Evolutionary conservation across 2,888 invertebrate species (phyloP).

Genomic region (Podotricha telesiphe): DNA sequence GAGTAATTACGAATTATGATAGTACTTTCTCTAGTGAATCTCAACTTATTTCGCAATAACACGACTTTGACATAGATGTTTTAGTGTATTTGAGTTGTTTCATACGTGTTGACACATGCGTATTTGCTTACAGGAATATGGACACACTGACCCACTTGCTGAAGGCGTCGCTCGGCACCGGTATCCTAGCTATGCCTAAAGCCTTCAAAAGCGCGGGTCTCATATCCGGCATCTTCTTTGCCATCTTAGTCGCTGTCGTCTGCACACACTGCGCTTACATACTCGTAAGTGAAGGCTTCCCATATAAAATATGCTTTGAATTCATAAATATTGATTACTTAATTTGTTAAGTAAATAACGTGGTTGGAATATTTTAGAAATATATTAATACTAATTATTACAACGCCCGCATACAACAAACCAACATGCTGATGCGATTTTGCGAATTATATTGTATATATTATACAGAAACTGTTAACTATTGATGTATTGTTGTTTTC

Average conservation of each 20-base stretch:
- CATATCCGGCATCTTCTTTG: slow-evolving; percentile 91
- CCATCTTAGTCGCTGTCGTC: slow-evolving; percentile 92
- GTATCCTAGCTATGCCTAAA: slow-evolving; percentile 96
- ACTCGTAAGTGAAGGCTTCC: slow-evolving; percentile 76
- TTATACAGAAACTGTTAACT: neutral
- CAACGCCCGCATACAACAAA: neutral
- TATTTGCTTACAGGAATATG: slow-evolving; percentile 87
- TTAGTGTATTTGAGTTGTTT: neutral
- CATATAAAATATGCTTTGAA: slow-evolving; percentile 1
- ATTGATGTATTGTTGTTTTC: neutral
- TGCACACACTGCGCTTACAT: slow-evolving; percentile 98
- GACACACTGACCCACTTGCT: slow-evolving; percentile 96
- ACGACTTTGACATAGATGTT: no score
- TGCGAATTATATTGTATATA: slow-evolving; percentile 1
- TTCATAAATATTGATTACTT: slow-evolving; percentile 14
- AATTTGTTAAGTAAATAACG: slow-evolving; percentile 3
- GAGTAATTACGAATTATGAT: neutral
- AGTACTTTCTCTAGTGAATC: neutral
- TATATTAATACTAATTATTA: neutral
- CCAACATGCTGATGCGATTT: slow-evolving; percentile 4
- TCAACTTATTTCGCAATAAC: neutral
- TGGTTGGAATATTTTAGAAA: neutral
- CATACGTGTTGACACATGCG: neutral
- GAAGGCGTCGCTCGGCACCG: slow-evolving; percentile 98
- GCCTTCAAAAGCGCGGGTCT: slow-evolving; percentile 96